Evolutionary conservation across 2,797 vertebrate genomes (phyloP), one percentile per base, ranked within the genome.

Genomic region (Schizothorax lantsangensis): DNA sequence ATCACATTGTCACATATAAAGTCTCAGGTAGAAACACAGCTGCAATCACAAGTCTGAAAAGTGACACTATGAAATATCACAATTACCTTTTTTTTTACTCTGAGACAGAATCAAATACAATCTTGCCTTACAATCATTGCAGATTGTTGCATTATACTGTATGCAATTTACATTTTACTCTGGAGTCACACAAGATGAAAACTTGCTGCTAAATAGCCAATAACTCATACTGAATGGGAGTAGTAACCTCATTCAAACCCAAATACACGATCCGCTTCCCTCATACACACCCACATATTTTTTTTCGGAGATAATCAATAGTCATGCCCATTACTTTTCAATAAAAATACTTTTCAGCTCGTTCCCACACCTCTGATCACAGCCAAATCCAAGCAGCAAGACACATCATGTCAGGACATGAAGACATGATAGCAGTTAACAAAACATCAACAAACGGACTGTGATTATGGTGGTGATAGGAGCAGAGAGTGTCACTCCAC

Each of bases 361-460:
- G 0, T 72, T 72, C 49, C 33, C 36, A 57, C 14, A 45, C 52
- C 30, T 43, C 57, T 38, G 12, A 49, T 36, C 12, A 33, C 43
- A 45, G 71, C 38, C 4, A 38, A 75, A 77, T 84, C 8, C n/a
- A 30, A 62, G 12, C 54, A 62, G 23, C 69, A 73, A 83, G 30
- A 75, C 14, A 10, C 26, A 73, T 62, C 52, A 49, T 64, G 72
- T 66, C 72, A 66, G 57, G 12, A 68, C 43, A 75, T 23, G 45
- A 66, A 64, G 5, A 47, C 54, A 49, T 77, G 21, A 84, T 47
- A 84, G 30, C 82, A 36, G n/a, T 47, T 9, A 64, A 75, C 54
- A 62, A 83, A 74, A 83, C 52, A 45, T 40, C 30, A 72, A 54
- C 33, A 21, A 43, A 47, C 75, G 40, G 26, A n/a, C 43, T 49